Base-by-base conservation (phyloP, 2,888 invertebrate genomes). In the Molanna angustata region DNA sequence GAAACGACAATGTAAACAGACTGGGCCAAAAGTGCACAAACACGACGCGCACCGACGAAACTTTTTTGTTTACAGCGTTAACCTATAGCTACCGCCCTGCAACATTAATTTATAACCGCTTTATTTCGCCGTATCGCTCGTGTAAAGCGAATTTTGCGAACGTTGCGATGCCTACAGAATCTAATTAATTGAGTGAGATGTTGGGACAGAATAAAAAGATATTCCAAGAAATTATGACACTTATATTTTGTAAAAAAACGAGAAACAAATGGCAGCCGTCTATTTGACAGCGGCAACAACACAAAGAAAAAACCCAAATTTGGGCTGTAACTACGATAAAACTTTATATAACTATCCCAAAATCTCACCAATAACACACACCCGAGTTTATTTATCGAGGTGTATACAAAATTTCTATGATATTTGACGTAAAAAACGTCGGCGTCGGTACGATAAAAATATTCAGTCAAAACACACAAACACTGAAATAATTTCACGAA, bases 391-490 rank as follows among this genome's bases (percentile, higher is more conserved):
- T 64, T 58, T 62, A 32, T 17, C 44, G 20, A 17, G 16, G 31
- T 45, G 31, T 43, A 27, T 14, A 60, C 61, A 68, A 67, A 72
- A 67, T 71, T 69, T 69, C 66, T 65, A 68, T 65, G 67, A 67
- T 71, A 74, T 74, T 68, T 72, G 70, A 72, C 71, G 74, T 71
- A 72, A 67, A 64, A 66, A 70, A 70, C 73, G 76, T 79, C 81
- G 81, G 80, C 80, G 77, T 80, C 80, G 76, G 71, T 70, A 68
- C 68, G 66, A 67, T 66, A 66, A 64, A 76, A 75, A 78, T 55
- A 78, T 74, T 76, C 73, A 75, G 76, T 73, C 70, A 74, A 76
- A 55, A 55, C 55, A 55, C 72, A 73, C 74, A 75, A 75, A 76
- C 78, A 76, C 74, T 78, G 77, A 80, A 71, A 73, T 71, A 70